Evolutionary conservation across 2,113 vertebrate species (phyloP).

Genomic region (Vombatus ursinus): DNA sequence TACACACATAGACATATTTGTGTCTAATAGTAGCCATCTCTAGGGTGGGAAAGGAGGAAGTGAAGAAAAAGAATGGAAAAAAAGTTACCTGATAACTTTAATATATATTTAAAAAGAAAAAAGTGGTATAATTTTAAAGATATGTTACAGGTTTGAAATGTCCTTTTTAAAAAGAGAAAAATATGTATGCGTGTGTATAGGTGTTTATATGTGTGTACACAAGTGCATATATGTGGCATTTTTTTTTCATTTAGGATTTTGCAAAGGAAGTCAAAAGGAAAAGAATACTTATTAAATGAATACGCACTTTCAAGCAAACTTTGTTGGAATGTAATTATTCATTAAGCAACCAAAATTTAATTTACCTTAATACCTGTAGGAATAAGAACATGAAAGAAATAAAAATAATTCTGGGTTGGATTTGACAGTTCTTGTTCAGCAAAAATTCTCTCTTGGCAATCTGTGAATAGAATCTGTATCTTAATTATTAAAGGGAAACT

Average conservation of each 20-base stretch:
- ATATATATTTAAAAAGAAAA: conserved; percentile 14
- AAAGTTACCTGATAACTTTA: background rate
- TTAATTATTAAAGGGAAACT: background rate
- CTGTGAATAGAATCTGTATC: conserved; percentile 1
- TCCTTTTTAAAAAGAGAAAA: too few species aligned
- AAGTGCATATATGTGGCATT: too few species aligned
- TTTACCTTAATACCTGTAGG: conserved; percentile 29
- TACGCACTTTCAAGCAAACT: background rate
- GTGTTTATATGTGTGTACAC: too few species aligned
- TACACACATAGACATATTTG: conserved; percentile 4
- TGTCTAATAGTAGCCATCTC: background rate
- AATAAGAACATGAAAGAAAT: background rate
- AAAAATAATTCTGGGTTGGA: background rate
- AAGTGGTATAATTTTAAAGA: background rate
- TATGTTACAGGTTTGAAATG: background rate
- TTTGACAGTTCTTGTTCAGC: background rate
- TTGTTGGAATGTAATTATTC: background rate
- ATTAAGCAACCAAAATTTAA: background rate
- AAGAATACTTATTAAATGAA: background rate
- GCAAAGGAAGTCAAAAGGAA: background rate
- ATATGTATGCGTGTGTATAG: too few species aligned
- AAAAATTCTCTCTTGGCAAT: background rate
- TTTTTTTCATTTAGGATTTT: background rate
- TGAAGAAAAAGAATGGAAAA: background rate
- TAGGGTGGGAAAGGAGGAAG: background rate